These are phyloP conservation scores for Characodon lateralis DNA, from an alignment of 2,797 vertebrate species.

Conservation along the genomic window DNA sequence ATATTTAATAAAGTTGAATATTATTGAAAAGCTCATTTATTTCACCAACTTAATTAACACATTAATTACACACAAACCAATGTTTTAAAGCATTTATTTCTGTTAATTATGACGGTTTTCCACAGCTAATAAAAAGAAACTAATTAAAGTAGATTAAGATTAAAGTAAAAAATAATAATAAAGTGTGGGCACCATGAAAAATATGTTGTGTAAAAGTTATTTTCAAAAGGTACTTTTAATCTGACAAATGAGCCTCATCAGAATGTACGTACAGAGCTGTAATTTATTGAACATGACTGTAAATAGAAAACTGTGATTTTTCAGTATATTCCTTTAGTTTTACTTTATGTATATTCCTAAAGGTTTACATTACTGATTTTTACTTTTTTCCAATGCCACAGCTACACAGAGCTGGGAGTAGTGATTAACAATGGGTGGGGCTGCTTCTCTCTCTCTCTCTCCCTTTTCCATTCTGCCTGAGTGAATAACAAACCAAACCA, in stretches of 20 bases:
- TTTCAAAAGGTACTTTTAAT: neutral
- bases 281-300: neutral
- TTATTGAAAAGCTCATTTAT: too few species aligned
- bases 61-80: too few species aligned
- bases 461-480: conserved; percentile 8
- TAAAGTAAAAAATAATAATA: neutral
- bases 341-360: neutral
- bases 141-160: too few species aligned
- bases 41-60: too few species aligned
- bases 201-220: neutral
- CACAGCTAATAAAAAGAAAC: too few species aligned
- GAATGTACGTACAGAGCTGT: neutral
- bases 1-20: too few species aligned
- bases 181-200: neutral
- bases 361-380: neutral
- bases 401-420: conserved; percentile 40
- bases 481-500: conserved; percentile 33
- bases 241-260: neutral
- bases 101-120: too few species aligned
- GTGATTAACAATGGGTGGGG: conserved; percentile 63
- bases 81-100: too few species aligned
- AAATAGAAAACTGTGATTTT: neutral
- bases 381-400: neutral
- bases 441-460: conserved; percentile 27
- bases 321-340: neutral